A percentile compares a stretch with the other conserved stretches of the same genome.
phyloP scores from a whole-genome alignment of 1,140 invertebrate species.

The Drosophila neocordata region DNA sequence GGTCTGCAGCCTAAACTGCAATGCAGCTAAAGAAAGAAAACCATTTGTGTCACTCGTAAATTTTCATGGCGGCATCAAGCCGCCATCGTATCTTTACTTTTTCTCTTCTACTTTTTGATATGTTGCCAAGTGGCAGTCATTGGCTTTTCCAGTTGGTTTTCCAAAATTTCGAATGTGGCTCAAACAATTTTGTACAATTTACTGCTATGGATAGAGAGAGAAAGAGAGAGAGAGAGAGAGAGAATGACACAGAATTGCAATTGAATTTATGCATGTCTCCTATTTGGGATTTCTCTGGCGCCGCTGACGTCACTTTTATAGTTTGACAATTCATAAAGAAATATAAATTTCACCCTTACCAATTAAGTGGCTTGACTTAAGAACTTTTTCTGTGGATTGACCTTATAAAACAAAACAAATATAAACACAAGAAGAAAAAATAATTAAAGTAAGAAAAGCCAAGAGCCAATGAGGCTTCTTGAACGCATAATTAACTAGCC shows the following conservation, averaged over 20 bases:
- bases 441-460: background rate
- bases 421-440: background rate
- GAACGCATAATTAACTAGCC: conserved; percentile 57
- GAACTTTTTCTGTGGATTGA: conserved; percentile 21
- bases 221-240: conserved; percentile 31
- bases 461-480: conserved; percentile 28
- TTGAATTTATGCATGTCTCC: conserved; percentile 67
- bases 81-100: conserved; percentile 62
- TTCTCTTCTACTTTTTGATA: conserved; percentile 41
- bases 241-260: conserved; percentile 43
- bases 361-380: conserved; percentile 23
- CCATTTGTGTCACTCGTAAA: conserved; percentile 77
- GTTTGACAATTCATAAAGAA: conserved; percentile 38
- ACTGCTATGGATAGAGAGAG: conserved; percentile 45
- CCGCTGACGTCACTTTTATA: conserved; percentile 30
- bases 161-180: conserved; percentile 61
- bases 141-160: conserved; percentile 59
- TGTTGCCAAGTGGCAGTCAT: conserved; percentile 76
- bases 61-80: conserved; percentile 72
- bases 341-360: conserved; percentile 12
- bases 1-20: conserved; percentile 34
- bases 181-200: conserved; percentile 65
- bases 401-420: conserved; percentile 1
- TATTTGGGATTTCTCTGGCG: conserved; percentile 56
- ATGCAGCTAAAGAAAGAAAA: conserved; percentile 48